These are phyloP conservation scores for Cynocephalus volans DNA, from an alignment of 2,113 vertebrate species.

Conservation along the genomic window DNA sequence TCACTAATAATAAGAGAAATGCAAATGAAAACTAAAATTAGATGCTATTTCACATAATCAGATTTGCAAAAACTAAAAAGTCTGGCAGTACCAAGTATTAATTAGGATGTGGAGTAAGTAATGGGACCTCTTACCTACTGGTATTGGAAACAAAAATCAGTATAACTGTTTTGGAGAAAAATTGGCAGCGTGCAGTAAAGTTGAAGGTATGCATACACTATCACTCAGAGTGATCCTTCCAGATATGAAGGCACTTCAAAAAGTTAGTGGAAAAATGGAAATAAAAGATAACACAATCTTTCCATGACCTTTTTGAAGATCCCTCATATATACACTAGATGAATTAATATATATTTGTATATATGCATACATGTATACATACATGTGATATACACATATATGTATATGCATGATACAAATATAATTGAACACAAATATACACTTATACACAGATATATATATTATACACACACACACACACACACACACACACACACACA, in stretches of 20 bases:
- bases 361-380: background rate
- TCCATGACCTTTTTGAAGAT: no score
- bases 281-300: no score
- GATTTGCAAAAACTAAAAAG: slow-evolving; percentile 3
- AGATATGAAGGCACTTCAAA: background rate
- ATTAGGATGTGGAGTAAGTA: background rate
- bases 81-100: background rate
- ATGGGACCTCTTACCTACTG: background rate
- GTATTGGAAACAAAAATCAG: slow-evolving; percentile 20
- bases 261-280: no score
- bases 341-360: background rate
- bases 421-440: no score
- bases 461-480: no score
- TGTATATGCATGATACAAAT: no score
- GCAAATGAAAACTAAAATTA: background rate
- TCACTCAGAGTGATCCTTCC: background rate
- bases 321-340: background rate
- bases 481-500: no score
- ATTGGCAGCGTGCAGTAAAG: background rate
- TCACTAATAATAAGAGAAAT: background rate
- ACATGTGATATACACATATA: no score
- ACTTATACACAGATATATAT: no score
- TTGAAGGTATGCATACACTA: background rate
- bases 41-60: background rate
- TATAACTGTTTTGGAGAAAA: background rate